Percentiles rank a stretch among this genome's conserved stretches.
Evolutionary conservation across 1,140 invertebrate genomes (phyloP).

Genomic region (Brachionus rotundiformis): DNA sequence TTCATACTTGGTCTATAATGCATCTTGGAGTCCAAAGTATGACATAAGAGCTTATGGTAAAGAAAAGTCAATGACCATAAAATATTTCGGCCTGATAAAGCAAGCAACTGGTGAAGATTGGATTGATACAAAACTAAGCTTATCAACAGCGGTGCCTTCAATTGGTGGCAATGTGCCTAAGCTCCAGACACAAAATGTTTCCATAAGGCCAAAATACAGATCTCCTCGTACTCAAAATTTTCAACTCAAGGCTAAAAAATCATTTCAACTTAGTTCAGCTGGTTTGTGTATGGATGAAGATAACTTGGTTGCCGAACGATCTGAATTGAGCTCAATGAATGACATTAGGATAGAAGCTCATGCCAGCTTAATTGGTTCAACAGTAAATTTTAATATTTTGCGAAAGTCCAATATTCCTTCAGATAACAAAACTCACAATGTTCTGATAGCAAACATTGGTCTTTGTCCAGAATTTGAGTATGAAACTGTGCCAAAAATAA

Average conservation of each 20-base stretch:
- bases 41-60: conserved; percentile 62
- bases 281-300: neutral
- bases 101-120: conserved; percentile 66
- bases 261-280: neutral
- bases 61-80: conserved; percentile 58
- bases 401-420: neutral
- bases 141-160: conserved; percentile 64
- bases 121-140: conserved; percentile 61
- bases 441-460: conserved; percentile 55
- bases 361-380: neutral
- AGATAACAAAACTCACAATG: conserved; percentile 46
- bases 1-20: conserved; percentile 60
- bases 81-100: conserved; percentile 64
- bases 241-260: neutral
- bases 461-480: conserved; percentile 61
- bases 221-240: neutral
- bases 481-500: conserved; percentile 60
- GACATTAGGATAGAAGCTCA: neutral
- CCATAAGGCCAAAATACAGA: conserved; percentile 53
- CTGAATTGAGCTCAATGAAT: neutral
- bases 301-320: too few relatives aligned
- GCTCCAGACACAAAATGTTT: conserved; percentile 57
- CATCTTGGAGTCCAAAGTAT: conserved; percentile 61
- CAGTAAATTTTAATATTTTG: neutral
- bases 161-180: conserved; percentile 62